A percentile compares a stretch with the other conserved stretches of the same genome.
These are phyloP conservation scores for Dasypus novemcinctus DNA, from an alignment of 2,113 vertebrate genomes.

Conservation along the genomic window DNA sequence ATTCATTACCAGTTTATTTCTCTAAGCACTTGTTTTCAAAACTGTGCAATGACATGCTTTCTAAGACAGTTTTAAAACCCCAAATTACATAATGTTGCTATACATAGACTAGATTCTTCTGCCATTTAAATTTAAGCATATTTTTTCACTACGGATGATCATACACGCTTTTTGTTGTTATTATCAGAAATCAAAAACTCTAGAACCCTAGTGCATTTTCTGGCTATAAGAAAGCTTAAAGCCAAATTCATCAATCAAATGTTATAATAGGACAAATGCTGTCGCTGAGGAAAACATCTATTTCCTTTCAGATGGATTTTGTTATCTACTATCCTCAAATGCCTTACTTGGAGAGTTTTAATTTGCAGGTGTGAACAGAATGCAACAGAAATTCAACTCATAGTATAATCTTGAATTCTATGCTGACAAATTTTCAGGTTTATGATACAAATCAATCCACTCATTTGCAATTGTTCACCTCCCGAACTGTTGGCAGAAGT, in stretches of 20 bases:
- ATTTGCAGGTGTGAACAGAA: constrained; percentile 55
- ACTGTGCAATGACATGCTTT: background rate
- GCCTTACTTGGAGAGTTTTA: constrained; percentile 35
- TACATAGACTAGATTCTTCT: background rate
- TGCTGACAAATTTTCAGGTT: constrained; percentile 36
- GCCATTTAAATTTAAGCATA: background rate
- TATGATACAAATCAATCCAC: constrained; percentile 11
- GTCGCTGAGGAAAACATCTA: background rate
- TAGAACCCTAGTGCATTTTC: background rate
- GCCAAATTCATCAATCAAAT: background rate
- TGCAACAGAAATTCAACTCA: constrained; percentile 12
- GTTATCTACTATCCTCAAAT: constrained; percentile 20
- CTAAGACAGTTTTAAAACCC: background rate
- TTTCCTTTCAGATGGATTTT: constrained; percentile 10
- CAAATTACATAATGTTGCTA: background rate
- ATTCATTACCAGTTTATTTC: background rate
- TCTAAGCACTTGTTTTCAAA: background rate
- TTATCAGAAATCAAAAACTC: background rate
- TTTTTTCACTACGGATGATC: background rate
- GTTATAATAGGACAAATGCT: background rate
- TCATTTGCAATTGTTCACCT: background rate
- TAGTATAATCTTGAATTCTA: background rate
- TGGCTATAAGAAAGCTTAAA: background rate
- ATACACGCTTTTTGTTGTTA: background rate
- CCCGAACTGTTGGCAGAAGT: background rate